These are phyloP conservation scores for Siphamia tubifer DNA, from an alignment of 2,113 vertebrate species.

Conservation along the genomic window DNA sequence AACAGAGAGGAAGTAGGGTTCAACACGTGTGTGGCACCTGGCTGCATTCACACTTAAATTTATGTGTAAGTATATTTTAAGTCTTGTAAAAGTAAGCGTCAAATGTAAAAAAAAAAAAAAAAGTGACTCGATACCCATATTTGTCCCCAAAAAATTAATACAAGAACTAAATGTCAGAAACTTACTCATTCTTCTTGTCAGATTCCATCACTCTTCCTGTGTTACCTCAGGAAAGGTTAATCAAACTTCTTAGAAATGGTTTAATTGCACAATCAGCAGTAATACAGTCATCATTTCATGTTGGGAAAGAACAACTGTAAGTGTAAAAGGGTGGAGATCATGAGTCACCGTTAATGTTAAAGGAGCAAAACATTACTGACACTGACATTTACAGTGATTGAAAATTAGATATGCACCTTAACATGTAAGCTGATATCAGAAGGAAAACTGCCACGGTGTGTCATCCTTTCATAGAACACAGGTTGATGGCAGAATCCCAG, in stretches of 20 bases:
- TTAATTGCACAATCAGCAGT: slow-evolving; percentile 33
- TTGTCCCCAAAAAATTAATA: background rate
- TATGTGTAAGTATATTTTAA: too few species aligned
- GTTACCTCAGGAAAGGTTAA: slow-evolving; percentile 2
- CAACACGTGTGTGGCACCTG: slow-evolving; percentile 6
- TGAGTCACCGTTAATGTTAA: background rate
- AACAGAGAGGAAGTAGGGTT: slow-evolving; percentile 45
- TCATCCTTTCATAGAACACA: background rate
- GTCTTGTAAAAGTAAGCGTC: too few species aligned
- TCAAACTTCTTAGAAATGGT: slow-evolving; percentile 42
- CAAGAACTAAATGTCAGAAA: background rate
- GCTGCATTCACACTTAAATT: background rate
- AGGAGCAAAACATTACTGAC: background rate
- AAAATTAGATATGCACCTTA: too few species aligned
- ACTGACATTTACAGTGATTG: too few species aligned
- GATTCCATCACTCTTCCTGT: background rate
- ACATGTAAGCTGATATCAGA: too few species aligned
- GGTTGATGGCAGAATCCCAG: slow-evolving; percentile 7
- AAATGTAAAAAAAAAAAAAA: too few species aligned
- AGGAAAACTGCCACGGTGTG: background rate
- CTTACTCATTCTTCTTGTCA: background rate
- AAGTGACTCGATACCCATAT: too few species aligned
- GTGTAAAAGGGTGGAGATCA: fast-evolving
- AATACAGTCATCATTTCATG: slow-evolving; percentile 12
- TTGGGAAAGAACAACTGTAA: slow-evolving; percentile 32